phyloP scores from a whole-genome alignment of 2,888 invertebrate species.

The Cryptosula pallasiana region DNA sequence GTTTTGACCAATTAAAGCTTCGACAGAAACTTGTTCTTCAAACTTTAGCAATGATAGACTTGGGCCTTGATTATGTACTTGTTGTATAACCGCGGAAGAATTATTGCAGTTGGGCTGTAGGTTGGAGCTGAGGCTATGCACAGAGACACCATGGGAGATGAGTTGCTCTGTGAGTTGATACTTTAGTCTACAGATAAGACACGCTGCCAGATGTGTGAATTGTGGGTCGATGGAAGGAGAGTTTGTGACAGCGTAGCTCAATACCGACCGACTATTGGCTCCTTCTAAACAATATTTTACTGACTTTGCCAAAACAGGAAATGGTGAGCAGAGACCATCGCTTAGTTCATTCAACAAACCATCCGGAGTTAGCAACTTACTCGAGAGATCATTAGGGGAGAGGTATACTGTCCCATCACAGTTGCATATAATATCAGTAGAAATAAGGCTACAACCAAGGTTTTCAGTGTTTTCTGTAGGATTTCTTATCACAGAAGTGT shows the following conservation, averaged over 20 bases:
- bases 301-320: not conserved
- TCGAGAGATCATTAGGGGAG: not conserved
- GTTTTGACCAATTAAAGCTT: not conserved
- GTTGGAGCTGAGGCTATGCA: not conserved
- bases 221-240: not conserved
- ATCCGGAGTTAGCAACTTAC: not conserved
- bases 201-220: not conserved
- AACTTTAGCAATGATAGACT: not conserved
- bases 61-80: not conserved
- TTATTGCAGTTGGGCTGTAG: not conserved
- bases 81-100: not conserved
- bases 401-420: not conserved
- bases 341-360: not conserved
- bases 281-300: not conserved
- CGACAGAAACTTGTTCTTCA: not conserved
- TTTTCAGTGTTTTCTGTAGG: not conserved
- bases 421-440: constrained; percentile 7
- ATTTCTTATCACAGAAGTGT: not conserved
- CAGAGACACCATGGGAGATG: not conserved
- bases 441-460: not conserved
- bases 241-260: not conserved
- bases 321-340: not conserved
- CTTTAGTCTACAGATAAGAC: not conserved
- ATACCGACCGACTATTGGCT: not conserved
- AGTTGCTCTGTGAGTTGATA: not conserved